A percentile compares a stretch with the other conserved stretches of the same genome.
phyloP scores from a whole-genome alignment of 2,113 vertebrate species.

The Cololabis saira region DNA sequence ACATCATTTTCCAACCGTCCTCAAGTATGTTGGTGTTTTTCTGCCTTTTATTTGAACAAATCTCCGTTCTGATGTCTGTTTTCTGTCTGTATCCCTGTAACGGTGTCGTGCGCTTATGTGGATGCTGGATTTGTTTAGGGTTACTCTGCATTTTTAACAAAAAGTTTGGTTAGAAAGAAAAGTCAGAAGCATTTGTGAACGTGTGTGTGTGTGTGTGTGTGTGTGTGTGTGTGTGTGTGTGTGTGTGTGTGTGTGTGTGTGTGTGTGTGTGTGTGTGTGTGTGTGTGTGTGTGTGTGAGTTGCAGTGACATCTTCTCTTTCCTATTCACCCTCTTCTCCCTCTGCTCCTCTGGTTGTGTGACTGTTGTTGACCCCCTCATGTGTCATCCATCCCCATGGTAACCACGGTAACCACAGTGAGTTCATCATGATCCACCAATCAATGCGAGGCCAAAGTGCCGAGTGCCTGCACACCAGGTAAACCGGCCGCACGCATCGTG shows the following conservation, averaged over 20 bases:
- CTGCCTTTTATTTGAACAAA: background rate
- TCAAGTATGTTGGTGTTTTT: too few relatives aligned
- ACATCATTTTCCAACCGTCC: background rate
- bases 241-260: too few relatives aligned
- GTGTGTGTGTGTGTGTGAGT: slow-evolving; percentile 28
- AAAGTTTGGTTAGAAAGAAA: background rate
- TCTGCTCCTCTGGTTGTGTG: slow-evolving; percentile 73
- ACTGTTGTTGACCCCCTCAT: slow-evolving; percentile 87
- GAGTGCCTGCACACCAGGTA: slow-evolving; percentile 99
- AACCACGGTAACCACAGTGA: slow-evolving; percentile 98
- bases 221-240: too few relatives aligned
- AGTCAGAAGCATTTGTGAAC: slow-evolving; percentile 14
- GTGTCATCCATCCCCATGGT: slow-evolving; percentile 91
- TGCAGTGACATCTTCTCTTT: slow-evolving; percentile 36
- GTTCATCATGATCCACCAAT: slow-evolving; percentile 97
- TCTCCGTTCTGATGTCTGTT: slow-evolving; percentile 1
- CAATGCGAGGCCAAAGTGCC: slow-evolving; percentile 97
- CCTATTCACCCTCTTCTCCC: slow-evolving; percentile 67
- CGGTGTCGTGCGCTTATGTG: slow-evolving; percentile 12
- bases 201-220: too few relatives aligned
- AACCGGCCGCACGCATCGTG: slow-evolving; percentile 72
- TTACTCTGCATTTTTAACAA: background rate
- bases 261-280: too few relatives aligned
- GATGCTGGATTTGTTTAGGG: slow-evolving; percentile 15
- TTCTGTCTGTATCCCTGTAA: slow-evolving; percentile 12